phyloP scores from a whole-genome alignment of 2,113 vertebrate species.

The Mus musculus region DNA sequence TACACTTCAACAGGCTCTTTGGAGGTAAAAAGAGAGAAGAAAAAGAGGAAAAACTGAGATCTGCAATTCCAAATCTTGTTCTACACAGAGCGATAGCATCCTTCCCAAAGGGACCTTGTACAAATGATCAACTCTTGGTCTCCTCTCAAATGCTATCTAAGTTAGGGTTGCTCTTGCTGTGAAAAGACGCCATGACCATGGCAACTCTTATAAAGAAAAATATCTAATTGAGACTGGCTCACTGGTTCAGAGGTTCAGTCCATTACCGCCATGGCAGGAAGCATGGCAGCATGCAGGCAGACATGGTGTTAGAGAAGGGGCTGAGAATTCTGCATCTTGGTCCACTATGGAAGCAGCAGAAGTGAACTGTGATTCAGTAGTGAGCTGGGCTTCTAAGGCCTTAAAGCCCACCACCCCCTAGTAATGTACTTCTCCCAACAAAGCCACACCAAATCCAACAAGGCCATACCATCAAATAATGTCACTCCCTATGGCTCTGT shows the following conservation, averaged over 20 bases:
- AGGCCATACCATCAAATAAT: neutral
- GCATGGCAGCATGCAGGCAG: neutral
- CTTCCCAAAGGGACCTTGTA: neutral
- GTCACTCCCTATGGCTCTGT: neutral
- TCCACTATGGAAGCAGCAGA: neutral
- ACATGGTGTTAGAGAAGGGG: neutral
- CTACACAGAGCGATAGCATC: neutral
- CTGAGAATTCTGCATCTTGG: neutral
- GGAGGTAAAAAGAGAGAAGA: accelerated
- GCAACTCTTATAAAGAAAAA: neutral
- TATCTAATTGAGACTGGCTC: neutral
- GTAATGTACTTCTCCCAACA: neutral
- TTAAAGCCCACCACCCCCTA: neutral
- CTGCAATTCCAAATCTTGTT: neutral
- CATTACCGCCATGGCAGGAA: neutral
- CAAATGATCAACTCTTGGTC: neutral
- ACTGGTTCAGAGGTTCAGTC: neutral
- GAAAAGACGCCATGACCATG: neutral
- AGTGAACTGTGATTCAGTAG: neutral
- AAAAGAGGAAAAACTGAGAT: neutral
- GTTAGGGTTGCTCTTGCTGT: neutral
- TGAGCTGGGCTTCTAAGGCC: no score
- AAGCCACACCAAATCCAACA: neutral
- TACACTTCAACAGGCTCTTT: neutral
- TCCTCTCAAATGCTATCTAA: neutral